phyloP scores from a whole-genome alignment of 1,140 invertebrate species.

The Pseudachorutes palmiensis region DNA sequence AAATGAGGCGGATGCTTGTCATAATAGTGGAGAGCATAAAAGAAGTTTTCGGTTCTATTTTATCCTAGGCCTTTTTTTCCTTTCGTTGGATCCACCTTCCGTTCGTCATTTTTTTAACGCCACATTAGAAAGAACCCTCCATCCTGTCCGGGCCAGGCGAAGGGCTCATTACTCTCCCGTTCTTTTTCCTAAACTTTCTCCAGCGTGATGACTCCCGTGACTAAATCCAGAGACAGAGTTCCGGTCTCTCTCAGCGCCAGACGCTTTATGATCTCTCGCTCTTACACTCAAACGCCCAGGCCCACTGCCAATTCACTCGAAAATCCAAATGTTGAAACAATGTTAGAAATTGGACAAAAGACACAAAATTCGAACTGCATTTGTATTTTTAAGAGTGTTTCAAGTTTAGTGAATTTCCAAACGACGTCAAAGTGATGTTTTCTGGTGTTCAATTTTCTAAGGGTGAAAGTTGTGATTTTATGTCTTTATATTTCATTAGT shows the following conservation, averaged over 20 bases:
- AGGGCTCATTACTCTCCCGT: not conserved
- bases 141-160: not conserved
- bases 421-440: too few relatives aligned
- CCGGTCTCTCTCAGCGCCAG: not conserved
- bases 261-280: not conserved
- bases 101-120: not conserved
- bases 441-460: too few relatives aligned
- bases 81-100: not conserved
- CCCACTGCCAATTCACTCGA: too few relatives aligned
- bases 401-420: not conserved
- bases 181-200: not conserved
- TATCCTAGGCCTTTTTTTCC: not conserved
- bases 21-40: not conserved
- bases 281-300: not conserved
- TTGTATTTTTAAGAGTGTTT: not conserved
- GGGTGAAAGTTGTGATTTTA: too few relatives aligned
- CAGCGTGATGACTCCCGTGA: not conserved
- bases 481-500: too few relatives aligned
- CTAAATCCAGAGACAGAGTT: not conserved
- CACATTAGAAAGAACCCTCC: not conserved
- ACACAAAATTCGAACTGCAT: not conserved
- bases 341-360: not conserved
- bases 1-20: too few relatives aligned
- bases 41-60: not conserved
- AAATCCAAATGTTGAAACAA: too few relatives aligned